These are phyloP conservation scores for Pocillopora grandis DNA, from an alignment of 92 coral and sea anemone species.

Conservation along the genomic window DNA sequence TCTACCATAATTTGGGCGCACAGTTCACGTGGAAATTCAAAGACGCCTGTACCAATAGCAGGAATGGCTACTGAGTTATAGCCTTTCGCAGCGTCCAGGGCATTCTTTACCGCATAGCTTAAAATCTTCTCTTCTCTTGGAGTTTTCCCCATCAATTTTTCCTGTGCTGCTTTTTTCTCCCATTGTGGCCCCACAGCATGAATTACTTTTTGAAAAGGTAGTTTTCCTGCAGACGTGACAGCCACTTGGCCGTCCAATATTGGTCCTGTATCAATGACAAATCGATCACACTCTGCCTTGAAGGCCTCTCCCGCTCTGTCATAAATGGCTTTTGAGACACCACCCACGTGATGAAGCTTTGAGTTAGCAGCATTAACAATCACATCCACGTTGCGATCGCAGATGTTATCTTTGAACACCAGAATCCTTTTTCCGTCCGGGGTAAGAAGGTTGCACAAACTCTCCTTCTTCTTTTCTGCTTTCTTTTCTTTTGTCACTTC, in stretches of 20 bases:
- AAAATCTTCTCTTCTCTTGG: conserved; percentile 41
- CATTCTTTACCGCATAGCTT: conserved; percentile 35
- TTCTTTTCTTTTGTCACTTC: not conserved
- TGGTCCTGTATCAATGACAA: conserved; percentile 25
- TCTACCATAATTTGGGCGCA: conserved; percentile 68
- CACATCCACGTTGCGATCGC: conserved; percentile 62
- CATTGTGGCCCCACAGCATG: conserved; percentile 75
- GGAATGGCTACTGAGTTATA: conserved; percentile 71
- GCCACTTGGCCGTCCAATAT: conserved; percentile 63
- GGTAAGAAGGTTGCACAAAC: conserved; percentile 26
- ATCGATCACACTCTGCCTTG: conserved; percentile 59
- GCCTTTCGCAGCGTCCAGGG: conserved; percentile 43
- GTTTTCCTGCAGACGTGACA: conserved; percentile 59
- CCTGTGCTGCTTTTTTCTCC: conserved; percentile 24
- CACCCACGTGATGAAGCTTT: conserved; percentile 64
- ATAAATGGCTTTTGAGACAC: conserved; percentile 69
- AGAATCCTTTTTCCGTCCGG: conserved; percentile 46
- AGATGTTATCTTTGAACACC: conserved; percentile 67
- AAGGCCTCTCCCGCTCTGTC: conserved; percentile 66
- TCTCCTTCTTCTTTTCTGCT: not conserved
- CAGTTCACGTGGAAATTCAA: conserved; percentile 59
- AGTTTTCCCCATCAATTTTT: conserved; percentile 9
- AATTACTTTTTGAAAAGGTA: conserved; percentile 65
- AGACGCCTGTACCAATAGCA: conserved; percentile 72
- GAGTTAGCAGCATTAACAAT: conserved; percentile 77